Conservation (phyloP, 2,797 vertebrate genomes). For the Caiman crocodilus region DNA sequence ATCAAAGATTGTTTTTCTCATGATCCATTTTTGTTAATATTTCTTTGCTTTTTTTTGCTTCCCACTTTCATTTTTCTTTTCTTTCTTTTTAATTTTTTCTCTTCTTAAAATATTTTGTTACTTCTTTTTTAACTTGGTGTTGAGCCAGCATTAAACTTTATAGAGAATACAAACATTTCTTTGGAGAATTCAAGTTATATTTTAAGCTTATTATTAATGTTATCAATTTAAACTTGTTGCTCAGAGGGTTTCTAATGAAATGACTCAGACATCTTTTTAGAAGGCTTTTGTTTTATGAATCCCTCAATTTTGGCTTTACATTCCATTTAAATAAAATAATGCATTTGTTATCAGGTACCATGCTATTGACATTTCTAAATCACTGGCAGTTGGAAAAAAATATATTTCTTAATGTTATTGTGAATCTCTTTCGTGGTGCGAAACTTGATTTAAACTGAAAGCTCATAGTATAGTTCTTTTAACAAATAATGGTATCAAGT, state of each 20-base stretch:
- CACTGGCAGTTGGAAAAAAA: not conserved
- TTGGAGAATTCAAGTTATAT: not conserved
- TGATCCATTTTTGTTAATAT: not conserved
- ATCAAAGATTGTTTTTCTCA: not conserved
- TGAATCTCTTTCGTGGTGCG: not conserved
- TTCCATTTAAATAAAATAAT: constrained; percentile 25
- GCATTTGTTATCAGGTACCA: not conserved
- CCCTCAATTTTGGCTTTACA: not conserved
- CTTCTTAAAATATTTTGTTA: rapidly evolving
- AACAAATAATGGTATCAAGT: constrained; percentile 1
- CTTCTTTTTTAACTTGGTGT: not conserved
- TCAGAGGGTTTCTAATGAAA: constrained; percentile 32
- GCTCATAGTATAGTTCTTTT: not conserved
- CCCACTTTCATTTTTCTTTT: not conserved
- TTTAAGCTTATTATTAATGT: constrained; percentile 26
- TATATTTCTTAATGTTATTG: constrained; percentile 5
- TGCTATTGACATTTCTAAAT: constrained; percentile 39
- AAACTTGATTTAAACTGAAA: constrained; percentile 48
- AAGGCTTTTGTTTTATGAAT: constrained; percentile 32
- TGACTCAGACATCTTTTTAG: not conserved
- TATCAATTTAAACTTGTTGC: not conserved
- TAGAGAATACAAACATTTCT: not conserved
- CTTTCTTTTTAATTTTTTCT: rapidly evolving
- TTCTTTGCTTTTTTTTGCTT: not conserved
- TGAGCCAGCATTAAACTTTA: not conserved